Base-by-base conservation (phyloP, 2,113 vertebrate genomes). In the Crypturellus undulatus region DNA sequence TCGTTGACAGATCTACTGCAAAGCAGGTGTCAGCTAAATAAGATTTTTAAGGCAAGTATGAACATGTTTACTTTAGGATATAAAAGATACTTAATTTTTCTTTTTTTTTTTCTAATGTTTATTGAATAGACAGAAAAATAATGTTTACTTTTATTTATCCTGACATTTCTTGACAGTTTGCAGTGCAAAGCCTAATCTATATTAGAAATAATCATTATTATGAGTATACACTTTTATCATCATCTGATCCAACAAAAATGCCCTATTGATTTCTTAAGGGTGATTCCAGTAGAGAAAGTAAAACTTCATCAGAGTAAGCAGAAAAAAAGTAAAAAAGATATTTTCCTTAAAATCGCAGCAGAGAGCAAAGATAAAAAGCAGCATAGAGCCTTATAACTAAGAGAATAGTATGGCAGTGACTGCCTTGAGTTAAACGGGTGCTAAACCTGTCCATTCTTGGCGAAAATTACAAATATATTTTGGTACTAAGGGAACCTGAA, bases 81-180 rank as follows among this genome's bases (percentile, higher is more conserved):
- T 79, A 89, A 82, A 70, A 54, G 34, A 90, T 36, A 75, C 11
- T 72, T 71, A 38, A 5, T 40, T n/a, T 67, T 73, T 36, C 14
- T 24, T 64, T 36, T 4, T 18, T 18, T 4, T 18, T 60, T 68
- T 2, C 25, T 43, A 28, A 30, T n/a, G 3, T 86, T 80, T 90
- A 64, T 84, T 85, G 70, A 87, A 64, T 62, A 87, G 49, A 52
- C 21, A 68, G 36, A 70, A 84, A 90, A 91, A 93, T 69, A 91
- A 93, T 40, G 21, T 68, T 42, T 79, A 69, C 13, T 40, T 93
- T 92, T 90, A 95, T 95, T 95, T 92, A 88, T 94, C 24, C n/a
- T 89, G 93, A 84, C 69, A 89, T 90, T 94, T 95, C 79, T 84
- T 92, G 82, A 84, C 70, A 90, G 77, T 85, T 84, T 83, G 49